A percentile compares a stretch with the other conserved stretches of the same genome.
Evolutionary conservation across 2,888 invertebrate species (phyloP).

Genomic region (Buathra laborator): DNA sequence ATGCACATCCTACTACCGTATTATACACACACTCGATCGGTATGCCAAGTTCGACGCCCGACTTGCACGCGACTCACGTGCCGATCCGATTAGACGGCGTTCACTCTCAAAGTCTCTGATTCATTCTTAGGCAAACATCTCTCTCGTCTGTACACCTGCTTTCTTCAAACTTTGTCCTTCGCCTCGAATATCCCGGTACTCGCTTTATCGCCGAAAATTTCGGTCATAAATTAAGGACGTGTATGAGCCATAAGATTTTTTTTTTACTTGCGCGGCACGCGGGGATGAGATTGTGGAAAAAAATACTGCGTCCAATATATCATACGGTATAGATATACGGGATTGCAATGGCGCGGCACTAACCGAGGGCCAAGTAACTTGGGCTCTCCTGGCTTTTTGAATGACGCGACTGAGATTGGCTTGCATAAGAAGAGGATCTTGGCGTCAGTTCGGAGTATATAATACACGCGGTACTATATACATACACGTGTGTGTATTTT

Average conservation of each 20-base stretch:
- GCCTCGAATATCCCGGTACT: constrained; percentile 10
- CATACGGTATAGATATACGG: background rate
- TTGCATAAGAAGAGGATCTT: constrained; percentile 62
- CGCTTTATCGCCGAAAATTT: background rate
- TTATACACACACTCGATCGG: constrained; percentile 47
- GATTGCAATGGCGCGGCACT: background rate
- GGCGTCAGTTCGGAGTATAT: constrained; percentile 36
- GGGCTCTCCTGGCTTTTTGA: constrained; percentile 33
- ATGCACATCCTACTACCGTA: background rate
- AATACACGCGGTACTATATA: background rate
- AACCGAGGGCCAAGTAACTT: constrained; percentile 22
- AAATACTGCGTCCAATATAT: constrained; percentile 11
- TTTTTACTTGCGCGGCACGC: background rate
- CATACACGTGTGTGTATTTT: background rate
- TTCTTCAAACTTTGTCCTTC: constrained; percentile 2
- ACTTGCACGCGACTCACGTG: constrained; percentile 61
- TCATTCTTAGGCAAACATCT: constrained; percentile 60
- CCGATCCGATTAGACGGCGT: constrained; percentile 61
- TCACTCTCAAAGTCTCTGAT: constrained; percentile 45
- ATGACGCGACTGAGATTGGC: constrained; percentile 60
- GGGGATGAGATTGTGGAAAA: background rate
- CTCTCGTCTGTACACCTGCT: constrained; percentile 39
- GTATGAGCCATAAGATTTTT: background rate
- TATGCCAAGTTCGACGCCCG: constrained; percentile 66
- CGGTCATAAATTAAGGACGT: background rate